Conservation (phyloP, 1,140 invertebrate species). For the Arctopsyche grandis region DNA sequence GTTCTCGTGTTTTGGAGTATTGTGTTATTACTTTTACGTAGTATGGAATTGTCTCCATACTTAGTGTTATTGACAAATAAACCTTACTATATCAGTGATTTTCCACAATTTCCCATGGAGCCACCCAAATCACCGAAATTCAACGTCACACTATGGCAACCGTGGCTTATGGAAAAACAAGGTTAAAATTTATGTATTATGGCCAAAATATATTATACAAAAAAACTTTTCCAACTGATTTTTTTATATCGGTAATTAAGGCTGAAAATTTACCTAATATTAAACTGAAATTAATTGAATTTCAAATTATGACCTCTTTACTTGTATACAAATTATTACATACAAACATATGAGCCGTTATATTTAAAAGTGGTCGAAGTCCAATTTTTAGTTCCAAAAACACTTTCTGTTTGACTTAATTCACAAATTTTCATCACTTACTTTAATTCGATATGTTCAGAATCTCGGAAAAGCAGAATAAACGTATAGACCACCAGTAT, state of each 20-base stretch:
- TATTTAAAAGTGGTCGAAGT: no score
- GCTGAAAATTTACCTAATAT: neutral
- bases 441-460: no score
- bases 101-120: constrained; percentile 60
- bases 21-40: neutral
- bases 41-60: constrained; percentile 65
- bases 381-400: no score
- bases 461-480: no score
- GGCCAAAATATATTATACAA: no score
- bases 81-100: constrained; percentile 55
- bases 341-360: no score
- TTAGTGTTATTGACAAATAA: constrained; percentile 60
- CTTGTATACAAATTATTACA: no score
- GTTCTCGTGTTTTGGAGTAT: neutral
- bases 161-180: constrained; percentile 60
- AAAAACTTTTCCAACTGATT: constrained; percentile 20
- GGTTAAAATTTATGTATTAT: no score
- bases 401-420: no score
- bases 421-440: no score
- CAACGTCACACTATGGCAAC: constrained; percentile 65
- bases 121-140: constrained; percentile 66
- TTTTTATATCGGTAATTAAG: neutral
- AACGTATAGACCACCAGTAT: no score
- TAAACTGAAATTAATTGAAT: neutral
- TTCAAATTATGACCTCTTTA: no score